Evolutionary conservation across 2,113 vertebrate species (phyloP).

Genomic region (Scomber colias): DNA sequence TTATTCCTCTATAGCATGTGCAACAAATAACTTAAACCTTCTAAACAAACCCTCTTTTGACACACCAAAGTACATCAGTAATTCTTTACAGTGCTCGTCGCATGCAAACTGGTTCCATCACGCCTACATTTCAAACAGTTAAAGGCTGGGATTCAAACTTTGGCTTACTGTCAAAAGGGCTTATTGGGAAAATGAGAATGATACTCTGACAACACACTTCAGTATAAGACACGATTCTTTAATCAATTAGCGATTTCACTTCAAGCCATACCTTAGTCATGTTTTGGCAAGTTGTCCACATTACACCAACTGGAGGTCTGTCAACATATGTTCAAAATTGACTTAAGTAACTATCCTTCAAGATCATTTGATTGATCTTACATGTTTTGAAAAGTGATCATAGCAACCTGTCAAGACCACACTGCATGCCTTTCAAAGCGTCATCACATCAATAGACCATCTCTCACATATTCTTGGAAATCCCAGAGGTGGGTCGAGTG

Average conservation of each 20-base stretch:
- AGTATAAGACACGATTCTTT: constrained; percentile 27
- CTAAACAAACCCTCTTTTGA: constrained; percentile 9
- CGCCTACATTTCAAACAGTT: constrained; percentile 5
- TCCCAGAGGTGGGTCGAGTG: constrained; percentile 72
- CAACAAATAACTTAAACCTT: neutral
- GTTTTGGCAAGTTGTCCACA: constrained; percentile 19
- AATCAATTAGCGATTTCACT: constrained; percentile 48
- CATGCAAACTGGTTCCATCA: constrained; percentile 18
- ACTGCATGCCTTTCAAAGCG: constrained; percentile 72
- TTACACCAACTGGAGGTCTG: constrained; percentile 36
- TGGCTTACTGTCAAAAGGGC: constrained; percentile 30
- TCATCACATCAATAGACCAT: constrained; percentile 67
- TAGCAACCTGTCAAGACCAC: constrained; percentile 65
- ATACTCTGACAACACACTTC: constrained; percentile 24
- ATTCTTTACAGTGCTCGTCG: constrained; percentile 8
- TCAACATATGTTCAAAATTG: constrained; percentile 20
- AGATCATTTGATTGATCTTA: constrained; percentile 24
- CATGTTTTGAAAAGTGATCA: constrained; percentile 35
- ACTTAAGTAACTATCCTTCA: constrained; percentile 4
- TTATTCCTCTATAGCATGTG: neutral
- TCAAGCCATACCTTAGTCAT: constrained; percentile 39
- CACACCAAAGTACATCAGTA: constrained; percentile 7
- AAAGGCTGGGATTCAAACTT: constrained; percentile 20
- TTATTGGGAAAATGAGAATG: constrained; percentile 43
- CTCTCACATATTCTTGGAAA: constrained; percentile 73